A percentile compares a stretch with the other conserved stretches of the same genome.
Evolutionary conservation across 2,888 invertebrate species (phyloP).

Genomic region (Chesias legatella): DNA sequence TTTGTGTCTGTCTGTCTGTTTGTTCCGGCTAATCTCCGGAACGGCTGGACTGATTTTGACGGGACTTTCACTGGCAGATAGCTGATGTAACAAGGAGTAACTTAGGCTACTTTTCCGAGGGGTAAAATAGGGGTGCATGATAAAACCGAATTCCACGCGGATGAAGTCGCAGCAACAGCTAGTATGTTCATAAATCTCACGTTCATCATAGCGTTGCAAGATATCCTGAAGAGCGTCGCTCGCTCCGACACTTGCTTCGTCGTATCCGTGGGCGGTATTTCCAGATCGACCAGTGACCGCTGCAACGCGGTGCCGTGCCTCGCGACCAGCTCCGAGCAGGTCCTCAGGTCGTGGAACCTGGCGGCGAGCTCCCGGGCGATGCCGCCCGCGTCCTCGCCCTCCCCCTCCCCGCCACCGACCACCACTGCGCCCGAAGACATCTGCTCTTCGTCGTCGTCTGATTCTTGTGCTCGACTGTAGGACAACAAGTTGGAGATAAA

Average conservation of each 20-base stretch:
- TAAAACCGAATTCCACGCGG: too few relatives aligned
- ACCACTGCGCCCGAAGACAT: slow-evolving; percentile 68
- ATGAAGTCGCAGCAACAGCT: too few relatives aligned
- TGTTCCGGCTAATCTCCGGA: too few relatives aligned
- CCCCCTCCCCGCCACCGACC: slow-evolving; percentile 76
- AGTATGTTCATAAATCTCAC: too few relatives aligned
- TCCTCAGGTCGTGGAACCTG: slow-evolving; percentile 92
- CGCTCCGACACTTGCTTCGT: slow-evolving; percentile 95
- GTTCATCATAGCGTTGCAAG: slow-evolving; percentile 98
- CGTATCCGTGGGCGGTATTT: slow-evolving; percentile 86
- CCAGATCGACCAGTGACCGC: slow-evolving; percentile 88
- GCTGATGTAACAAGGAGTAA: too few relatives aligned
- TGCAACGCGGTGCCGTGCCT: slow-evolving; percentile 94
- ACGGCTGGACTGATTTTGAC: too few relatives aligned
- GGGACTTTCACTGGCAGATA: too few relatives aligned
- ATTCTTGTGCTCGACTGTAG: slow-evolving; percentile 83
- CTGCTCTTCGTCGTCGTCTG: slow-evolving; percentile 87
- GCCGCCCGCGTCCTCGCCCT: slow-evolving; percentile 79
- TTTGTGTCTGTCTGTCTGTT: too few relatives aligned
- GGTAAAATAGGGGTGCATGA: too few relatives aligned
- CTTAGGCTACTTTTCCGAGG: too few relatives aligned
- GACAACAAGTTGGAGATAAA: slow-evolving; percentile 2
- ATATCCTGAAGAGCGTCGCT: slow-evolving; percentile 96
- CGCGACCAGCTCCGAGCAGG: slow-evolving; percentile 93
- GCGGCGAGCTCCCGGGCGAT: slow-evolving; percentile 86